These are phyloP conservation scores for Piaya cayana DNA, from an alignment of 2,113 vertebrate species.

Conservation along the genomic window DNA sequence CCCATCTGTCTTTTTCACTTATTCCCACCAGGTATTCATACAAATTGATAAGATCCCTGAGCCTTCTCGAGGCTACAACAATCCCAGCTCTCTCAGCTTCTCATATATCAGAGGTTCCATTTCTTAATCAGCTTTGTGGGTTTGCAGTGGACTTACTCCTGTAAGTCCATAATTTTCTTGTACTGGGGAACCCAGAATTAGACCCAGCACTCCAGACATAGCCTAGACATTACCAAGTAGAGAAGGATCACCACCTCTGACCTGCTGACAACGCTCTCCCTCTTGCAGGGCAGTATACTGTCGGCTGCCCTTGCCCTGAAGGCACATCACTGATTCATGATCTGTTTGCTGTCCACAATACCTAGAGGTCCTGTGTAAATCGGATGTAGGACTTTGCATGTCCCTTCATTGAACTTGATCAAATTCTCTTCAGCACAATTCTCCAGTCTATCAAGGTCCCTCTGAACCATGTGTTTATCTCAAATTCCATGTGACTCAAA, in stretches of 20 bases:
- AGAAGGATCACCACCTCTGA: too few relatives aligned
- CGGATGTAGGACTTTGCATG: background rate
- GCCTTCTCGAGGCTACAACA: background rate
- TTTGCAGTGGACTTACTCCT: background rate
- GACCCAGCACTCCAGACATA: background rate
- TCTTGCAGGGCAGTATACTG: background rate
- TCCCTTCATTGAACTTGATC: background rate
- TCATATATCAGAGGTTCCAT: background rate
- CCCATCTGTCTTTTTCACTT: background rate
- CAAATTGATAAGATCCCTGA: background rate
- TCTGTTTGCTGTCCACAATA: too few relatives aligned
- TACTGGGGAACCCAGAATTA: background rate
- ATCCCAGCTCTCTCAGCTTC: background rate
- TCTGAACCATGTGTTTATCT: background rate
- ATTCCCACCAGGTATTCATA: background rate
- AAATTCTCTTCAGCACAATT: background rate
- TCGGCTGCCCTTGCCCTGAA: background rate
- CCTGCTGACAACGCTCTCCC: background rate
- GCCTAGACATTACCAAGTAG: background rate
- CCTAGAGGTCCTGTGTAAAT: background rate
- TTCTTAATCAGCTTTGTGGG: background rate
- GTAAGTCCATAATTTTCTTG: accelerated
- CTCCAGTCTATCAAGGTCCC: background rate
- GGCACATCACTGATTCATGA: background rate
- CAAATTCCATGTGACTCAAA: background rate